Evolutionary conservation across 2,888 invertebrate genomes (phyloP).

Genomic region (Limenitis camilla): DNA sequence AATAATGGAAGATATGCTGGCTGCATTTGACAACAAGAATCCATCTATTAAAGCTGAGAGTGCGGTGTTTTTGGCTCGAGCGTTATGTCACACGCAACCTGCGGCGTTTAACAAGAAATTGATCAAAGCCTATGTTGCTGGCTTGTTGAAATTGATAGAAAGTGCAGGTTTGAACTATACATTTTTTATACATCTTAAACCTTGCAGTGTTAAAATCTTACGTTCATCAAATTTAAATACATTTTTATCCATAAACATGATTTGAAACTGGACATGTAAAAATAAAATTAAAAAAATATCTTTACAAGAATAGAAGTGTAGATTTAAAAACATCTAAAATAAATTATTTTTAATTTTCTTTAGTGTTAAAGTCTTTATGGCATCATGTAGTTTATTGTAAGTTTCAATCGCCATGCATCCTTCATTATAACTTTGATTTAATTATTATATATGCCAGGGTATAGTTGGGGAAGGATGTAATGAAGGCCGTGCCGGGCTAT

Average conservation of each 20-base stretch:
- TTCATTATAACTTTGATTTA: no score
- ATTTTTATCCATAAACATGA: no score
- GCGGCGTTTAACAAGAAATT: slow-evolving; percentile 91
- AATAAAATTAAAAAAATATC: background rate
- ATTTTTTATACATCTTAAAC: background rate
- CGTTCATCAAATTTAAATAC: background rate
- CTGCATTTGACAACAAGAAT: slow-evolving; percentile 92
- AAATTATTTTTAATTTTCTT: no score
- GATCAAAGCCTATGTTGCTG: slow-evolving; percentile 85
- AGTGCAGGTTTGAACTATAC: slow-evolving; percentile 75
- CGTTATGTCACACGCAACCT: slow-evolving; percentile 87
- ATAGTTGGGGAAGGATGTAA: no score
- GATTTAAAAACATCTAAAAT: background rate
- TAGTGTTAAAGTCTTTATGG: no score
- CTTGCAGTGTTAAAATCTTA: background rate
- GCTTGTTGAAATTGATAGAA: slow-evolving; percentile 84
- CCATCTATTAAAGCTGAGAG: slow-evolving; percentile 92
- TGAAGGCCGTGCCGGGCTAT: no score
- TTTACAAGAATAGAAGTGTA: background rate
- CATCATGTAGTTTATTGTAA: no score
- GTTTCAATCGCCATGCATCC: background rate
- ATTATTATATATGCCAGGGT: no score
- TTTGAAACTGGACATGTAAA: no score
- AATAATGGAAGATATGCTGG: slow-evolving; percentile 88
- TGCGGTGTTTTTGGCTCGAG: slow-evolving; percentile 86